Base-by-base conservation (phyloP, 2,888 invertebrate species). In the Ichneumoninae sp. region DNA sequence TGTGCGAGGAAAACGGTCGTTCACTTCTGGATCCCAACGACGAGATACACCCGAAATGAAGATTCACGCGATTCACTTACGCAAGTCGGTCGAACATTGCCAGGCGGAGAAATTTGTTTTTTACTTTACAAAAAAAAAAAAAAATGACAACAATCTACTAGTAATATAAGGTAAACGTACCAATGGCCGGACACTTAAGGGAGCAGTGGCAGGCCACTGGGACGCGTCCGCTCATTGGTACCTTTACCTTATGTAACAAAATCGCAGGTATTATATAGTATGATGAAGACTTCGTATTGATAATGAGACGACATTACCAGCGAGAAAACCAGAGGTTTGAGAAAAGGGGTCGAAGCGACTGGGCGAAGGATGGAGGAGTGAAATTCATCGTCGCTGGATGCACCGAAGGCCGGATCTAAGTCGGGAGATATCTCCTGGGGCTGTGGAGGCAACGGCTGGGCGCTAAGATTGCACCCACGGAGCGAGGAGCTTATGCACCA, bases 361-460 rank as follows among this genome's bases (percentile, higher is more conserved):
- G 62, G 16, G 30, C 30, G 62, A 62, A 33, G 33, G 77, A 81
- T 74, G 72, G 65, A 65, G 74, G 57, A 65, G 74, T 65, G 78
- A 78, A 84, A 84, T 81, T 81, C 74, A 84, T 84, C 81, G 81
- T 78, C 54, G 26, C 52, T 66, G 22, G 54, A 6, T 62, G 70
- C 74, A 47, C 13, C 47, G 52, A 30, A 52, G 65, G 70, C 62
- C 57, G 71, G 68, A 77, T 66, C 13, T 33, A 44, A 72, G 77
- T 57, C 54, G 77, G 80, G 40, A 69, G 50, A 69, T 81, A 81
- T 74, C 80, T 74, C 54, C 65, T 65, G n/a, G 65, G 50, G 47
- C 74, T 50, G 50, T 60, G 16, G 19, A 44, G 54, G n/a, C 47
- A n/a, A 6, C 47, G 36, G 22, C 44, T 65, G 57, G 47, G 16